Percentiles rank a stretch among this genome's conserved stretches.
These are phyloP conservation scores for Drusus annulatus DNA, from an alignment of 1,140 invertebrate genomes.

Conservation along the genomic window DNA sequence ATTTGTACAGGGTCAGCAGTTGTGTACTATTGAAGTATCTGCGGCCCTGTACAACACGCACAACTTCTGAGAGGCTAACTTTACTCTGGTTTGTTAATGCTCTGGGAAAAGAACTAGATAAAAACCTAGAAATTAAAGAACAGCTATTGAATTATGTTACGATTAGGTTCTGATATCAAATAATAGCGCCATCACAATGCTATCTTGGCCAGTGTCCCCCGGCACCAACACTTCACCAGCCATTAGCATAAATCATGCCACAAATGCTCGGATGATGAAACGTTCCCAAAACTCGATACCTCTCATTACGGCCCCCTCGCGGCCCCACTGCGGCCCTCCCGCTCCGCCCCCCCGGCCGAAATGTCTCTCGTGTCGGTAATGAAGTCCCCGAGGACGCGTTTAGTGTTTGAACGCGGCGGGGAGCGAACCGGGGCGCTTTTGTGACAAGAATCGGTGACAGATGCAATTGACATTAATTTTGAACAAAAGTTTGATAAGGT, in stretches of 20 bases:
- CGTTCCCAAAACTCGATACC: conserved; percentile 7
- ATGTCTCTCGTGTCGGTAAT: conserved; percentile 4
- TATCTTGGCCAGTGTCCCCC: not conserved
- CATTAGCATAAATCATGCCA: not conserved
- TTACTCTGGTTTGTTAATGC: no score
- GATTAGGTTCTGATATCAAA: no score
- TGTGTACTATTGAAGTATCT: no score
- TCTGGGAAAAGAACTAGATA: no score
- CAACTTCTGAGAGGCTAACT: no score
- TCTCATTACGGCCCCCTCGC: not conserved
- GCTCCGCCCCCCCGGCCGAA: not conserved
- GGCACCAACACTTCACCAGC: not conserved
- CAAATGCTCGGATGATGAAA: conserved; percentile 10
- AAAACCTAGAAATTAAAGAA: no score
- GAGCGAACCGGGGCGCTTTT: not conserved
- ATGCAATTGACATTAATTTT: conserved; percentile 3
- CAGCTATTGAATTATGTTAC: no score
- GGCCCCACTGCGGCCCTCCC: not conserved
- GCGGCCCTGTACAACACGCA: no score
- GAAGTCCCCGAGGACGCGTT: conserved; percentile 20
- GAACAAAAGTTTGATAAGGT: not conserved
- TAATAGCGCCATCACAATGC: not conserved
- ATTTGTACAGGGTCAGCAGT: no score
- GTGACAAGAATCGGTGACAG: not conserved
- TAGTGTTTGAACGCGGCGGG: not conserved